Base-by-base conservation (phyloP, 2,113 vertebrate genomes). In the Actenoides lindsayi region DNA sequence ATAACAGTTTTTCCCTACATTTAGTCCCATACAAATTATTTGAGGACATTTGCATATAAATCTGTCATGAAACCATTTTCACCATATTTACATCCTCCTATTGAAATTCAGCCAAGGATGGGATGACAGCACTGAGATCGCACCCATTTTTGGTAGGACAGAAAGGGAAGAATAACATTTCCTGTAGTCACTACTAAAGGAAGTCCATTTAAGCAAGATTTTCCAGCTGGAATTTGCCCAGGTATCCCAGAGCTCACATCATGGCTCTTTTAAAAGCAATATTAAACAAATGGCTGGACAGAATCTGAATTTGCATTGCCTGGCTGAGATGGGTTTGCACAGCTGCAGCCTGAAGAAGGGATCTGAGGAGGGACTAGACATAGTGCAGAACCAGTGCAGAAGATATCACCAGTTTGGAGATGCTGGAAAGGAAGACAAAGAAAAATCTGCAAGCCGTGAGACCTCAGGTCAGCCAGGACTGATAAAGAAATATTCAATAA, bases 221-320 rank as follows among this genome's bases (percentile, higher is more conserved):
- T 93, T 89, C 89, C 86, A 93, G 11, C 30, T 89, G 80, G 73
- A 93, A 89, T 87, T 69, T 84, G n/a, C 83, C 44, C 73, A 94
- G 89, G 53, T 89, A 85, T 57, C 25, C 24, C 69, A 87, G 80
- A 59, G 56, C 64, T 90, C 73, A 76, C 25, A 76, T 54, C 10
- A 56, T 6, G 2, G 1, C 31, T 90, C 21, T 83, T 82, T 68
- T 39, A 78, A 91, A 84, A 83, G 48, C 9, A 37, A 1, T 35
- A 14, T 35, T 39, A 64, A 80, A 77, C 19, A 83, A 95, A 68
- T 56, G 35, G 23, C 60, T 3, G 0, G 30, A 31, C 17, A 92
- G 6, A 74, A 71, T 87, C 42, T 51, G 35, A 46, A 54, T 46
- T 73, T 69, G 46, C 41, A 18, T 20, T 12, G n/a, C 17, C n/a